Base-by-base conservation (phyloP, 64 coral and sea anemone species). In the Stylophora pistillata region DNA sequence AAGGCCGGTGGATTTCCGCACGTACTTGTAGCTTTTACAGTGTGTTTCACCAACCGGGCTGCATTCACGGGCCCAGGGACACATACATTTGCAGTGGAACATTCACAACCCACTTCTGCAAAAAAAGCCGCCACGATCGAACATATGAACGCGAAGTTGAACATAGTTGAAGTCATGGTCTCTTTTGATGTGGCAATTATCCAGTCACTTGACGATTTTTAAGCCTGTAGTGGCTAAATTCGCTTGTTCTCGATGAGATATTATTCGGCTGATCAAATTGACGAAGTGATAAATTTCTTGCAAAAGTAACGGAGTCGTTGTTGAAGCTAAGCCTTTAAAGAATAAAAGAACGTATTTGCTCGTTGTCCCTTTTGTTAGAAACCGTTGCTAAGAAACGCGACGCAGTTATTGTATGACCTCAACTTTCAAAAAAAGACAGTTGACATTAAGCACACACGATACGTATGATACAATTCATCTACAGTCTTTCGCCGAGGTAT, bases 51-150 rank as follows among this genome's bases (percentile, higher is more conserved):
- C 15, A 68, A 26, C 34, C 77, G 57, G 20, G 91, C 91, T 65
- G 86, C 79, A 72, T 93, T 89, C 77, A 73, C 72, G 15, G 91
- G 87, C 11, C 87, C 95, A 18, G 95, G 91, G 18, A 96, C 68
- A 77, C 95, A 96, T 20, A 86, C 82, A 64, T 2, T 2, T 78
- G 16, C 73, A 0, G 26, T 47, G 13, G 71, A 69, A 80, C 76
- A 80, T 53, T 83, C 71, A 26, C 77, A 34, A 27, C 30, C n/a
- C 4, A 83, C 78, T 56, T 90, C 80, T 21, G 78, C 23, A 23
- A 84, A 18, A 87, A 73, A 87, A 12, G 47, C 85, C 53, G 85
- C 69, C 62, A 70, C 31, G 61, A 84, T 70, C 31, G 30, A 82
- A 52, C 62, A 84, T 68, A 84, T 84, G 80, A 68, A 69, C 62